Base-by-base conservation (phyloP, 2,888 invertebrate species). In the Oxyteleia sp. region DNA sequence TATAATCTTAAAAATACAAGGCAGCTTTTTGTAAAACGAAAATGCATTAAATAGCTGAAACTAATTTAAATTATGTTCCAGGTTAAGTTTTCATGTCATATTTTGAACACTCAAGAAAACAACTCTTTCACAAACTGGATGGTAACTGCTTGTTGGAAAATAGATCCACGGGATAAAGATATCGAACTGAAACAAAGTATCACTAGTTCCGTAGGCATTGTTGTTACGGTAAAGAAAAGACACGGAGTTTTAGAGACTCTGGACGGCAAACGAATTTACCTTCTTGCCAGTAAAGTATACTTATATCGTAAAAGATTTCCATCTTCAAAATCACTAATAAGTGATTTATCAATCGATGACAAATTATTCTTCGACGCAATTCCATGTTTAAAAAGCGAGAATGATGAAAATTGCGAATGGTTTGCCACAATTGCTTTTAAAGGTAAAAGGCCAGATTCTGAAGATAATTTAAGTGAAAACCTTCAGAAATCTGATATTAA, bases 371-470 rank as follows among this genome's bases (percentile, higher is more conserved):
- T 89, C 35, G 90, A 91, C 69, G 90, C 90, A 4, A 83, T 91
- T 18, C 91, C 91, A 10, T 89, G 88, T 23, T 85, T 90, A 5
- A 66, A 86, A 1, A 82, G 80, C 18, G 90, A 90, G 72, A 89
- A 89, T 66, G 78, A 82, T 4, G 75, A 82, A 7, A 20, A 82
- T 2, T 89, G 88, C 63, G 16, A 78, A 1, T 90, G 88, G 88
- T 89, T 90, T 68, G 90, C 90, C 4, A 89, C 88, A 0, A 79
- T 86, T 32, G 89, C 87, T 3, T 90, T 86, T 72, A 87, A 84
- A 64, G 90, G 90, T 0, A 82, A 86, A 81, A 80, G 85, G 20
- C 89, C 90, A 11, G 55, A 84, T 3, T 7, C 5, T 41, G 55
- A 53, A 16, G 61, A 57, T 11, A 35, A 35, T n/a, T 1, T 18